Evolutionary conservation across 2,797 vertebrate genomes (phyloP).

Genomic region (Pteropus rufus): DNA sequence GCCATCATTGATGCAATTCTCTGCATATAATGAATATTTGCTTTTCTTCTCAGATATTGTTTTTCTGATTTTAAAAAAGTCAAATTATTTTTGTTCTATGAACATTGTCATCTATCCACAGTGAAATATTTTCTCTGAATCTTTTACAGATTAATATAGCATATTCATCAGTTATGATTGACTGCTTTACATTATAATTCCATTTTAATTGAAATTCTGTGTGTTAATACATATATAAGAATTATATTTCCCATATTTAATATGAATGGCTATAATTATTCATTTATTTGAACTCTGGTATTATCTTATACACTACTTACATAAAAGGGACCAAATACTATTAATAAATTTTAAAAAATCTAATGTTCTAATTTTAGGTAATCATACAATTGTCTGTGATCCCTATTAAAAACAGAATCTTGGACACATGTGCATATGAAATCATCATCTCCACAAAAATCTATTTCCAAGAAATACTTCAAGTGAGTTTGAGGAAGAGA

Average conservation of each 20-base stretch:
- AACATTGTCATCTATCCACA: background rate
- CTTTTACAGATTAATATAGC: background rate
- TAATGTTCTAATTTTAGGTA: background rate
- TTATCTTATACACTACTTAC: background rate
- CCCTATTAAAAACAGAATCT: background rate
- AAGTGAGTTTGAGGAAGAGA: background rate
- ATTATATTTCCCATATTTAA: background rate
- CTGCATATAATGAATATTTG: background rate
- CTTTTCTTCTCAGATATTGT: background rate
- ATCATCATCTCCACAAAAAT: background rate
- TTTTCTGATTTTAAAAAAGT: background rate
- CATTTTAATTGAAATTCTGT: background rate
- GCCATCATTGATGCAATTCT: background rate
- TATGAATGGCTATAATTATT: background rate
- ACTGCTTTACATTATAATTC: background rate
- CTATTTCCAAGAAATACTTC: background rate
- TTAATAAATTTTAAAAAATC: background rate
- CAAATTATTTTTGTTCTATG: background rate
- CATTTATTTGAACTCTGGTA: background rate
- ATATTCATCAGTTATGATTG: background rate
- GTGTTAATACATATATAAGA: background rate
- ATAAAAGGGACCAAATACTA: background rate
- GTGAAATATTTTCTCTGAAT: background rate
- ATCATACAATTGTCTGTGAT: background rate
- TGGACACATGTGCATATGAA: background rate